Base-by-base conservation (phyloP, 2,797 vertebrate species). In the Antennarius maculatus region DNA sequence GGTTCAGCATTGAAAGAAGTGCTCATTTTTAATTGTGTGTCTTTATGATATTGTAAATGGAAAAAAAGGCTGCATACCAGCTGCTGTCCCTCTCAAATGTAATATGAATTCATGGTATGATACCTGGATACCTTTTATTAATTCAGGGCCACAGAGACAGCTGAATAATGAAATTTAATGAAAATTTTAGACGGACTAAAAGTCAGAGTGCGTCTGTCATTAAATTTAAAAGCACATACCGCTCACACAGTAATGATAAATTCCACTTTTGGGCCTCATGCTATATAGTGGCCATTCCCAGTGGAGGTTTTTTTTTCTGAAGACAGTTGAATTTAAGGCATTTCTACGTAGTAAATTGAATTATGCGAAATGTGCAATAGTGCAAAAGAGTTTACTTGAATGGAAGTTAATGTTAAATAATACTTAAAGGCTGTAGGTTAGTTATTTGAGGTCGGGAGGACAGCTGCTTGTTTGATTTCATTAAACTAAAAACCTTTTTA, bases 151-250 rank as follows among this genome's bases (percentile, higher is more conserved):
- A 85, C 83, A 81, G 89, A 89, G 89, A 89, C 86, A 65, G 83
- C 87, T 89, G 91, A 91, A 91, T 91, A 92, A 91, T 92, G 88
- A 85, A 89, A 88, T 89, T 89, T 91, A 91, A 91, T 92, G 86
- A 91, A 86, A 91, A 80, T 91, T 92, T 91, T 85, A 92, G 89
- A 89, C 63, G 78, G 89, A 91, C 89, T 91, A 89, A 92, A 91
- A 92, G 90, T 91, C 90, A 91, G 82, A 88, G 86, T 85, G 83
- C 86, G 84, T 82, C 75, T 69, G 79, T 91, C 91, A 92, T 92
- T 91, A 88, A 92, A 91, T 90, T 90, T 90, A 88, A 91, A 91
- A 85, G 84, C 88, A 80, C 83, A 86, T 83, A 81, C 80, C 66
- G 49, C 66, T 76, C 45, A 28, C 81, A 80, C 82, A 65, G 78